Base-by-base conservation (phyloP, 2,797 vertebrate species). In the Spea hammondii region DNA sequence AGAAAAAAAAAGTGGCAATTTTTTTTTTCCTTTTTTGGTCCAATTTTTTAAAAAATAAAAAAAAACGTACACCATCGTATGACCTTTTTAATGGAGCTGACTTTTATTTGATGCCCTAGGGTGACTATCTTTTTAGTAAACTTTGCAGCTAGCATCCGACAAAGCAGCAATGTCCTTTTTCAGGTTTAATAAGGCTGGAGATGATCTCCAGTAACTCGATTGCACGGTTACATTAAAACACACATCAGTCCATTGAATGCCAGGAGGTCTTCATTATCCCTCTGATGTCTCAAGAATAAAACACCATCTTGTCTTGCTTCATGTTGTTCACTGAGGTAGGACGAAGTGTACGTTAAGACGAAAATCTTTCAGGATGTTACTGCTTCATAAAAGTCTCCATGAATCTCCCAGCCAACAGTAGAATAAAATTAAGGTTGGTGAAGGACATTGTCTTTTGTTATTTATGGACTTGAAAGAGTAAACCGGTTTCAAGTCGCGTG, bases 261-360 rank as follows among this genome's bases (percentile, higher is more conserved):
- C 59, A 62, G 59, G n/a, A 32, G 12, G 4, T 62, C n/a, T 62
- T 62, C n/a, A 62, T 59, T 13, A 57, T 57, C n/a, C 9, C 12
- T 2, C 9, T 62, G 59, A 59, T 62, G 5, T 9, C 32, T 17
- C 59, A 62, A 62, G 59, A 17, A 12, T 62, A 1, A 12, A 1
- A 83, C 82, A 87, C 85, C 81, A 73, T 78, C 83, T 55, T 67
- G 55, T 66, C 45, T 65, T 72, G 45, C 66, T 72, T 68, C 70
- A 60, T 62, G 55, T 80, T 77, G 32, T 69, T 82, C 78, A 88
- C 88, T 93, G 92, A 93, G 92, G 92, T 93, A 93, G 92, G 86
- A 88, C 90, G 86, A 68, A 87, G 88, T 85, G 86, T 86, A 88
- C 44, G 87, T 83, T 89, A 86, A 86, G 88, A 67, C 48, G 45